Percentiles rank a stretch among this genome's conserved stretches.
Conservation (phyloP, 1,140 invertebrate genomes). For the Physella acuta region DNA sequence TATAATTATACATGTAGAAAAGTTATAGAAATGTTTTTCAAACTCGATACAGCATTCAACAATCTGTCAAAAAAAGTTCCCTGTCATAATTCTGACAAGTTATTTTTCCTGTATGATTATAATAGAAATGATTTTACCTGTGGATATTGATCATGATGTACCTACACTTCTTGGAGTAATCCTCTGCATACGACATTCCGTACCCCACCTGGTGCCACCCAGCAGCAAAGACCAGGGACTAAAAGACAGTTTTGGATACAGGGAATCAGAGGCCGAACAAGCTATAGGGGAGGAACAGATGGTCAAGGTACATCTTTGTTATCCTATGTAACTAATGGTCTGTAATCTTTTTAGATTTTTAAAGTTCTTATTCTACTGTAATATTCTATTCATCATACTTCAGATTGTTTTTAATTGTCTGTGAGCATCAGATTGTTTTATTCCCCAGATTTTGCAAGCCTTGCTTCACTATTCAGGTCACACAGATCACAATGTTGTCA, state of each 20-base stretch:
- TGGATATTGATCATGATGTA: constrained; percentile 63
- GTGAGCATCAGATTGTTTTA: too few species aligned
- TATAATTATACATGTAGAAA: too few species aligned
- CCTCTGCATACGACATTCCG: constrained; percentile 67
- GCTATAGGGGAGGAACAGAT: constrained; percentile 50
- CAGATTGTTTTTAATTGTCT: too few species aligned
- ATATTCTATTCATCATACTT: too few species aligned
- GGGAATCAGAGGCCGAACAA: constrained; percentile 49
- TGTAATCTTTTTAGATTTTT: too few species aligned
- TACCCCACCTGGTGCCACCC: constrained; percentile 64
- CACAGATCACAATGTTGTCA: constrained; percentile 81
- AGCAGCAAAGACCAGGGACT: constrained; percentile 38
- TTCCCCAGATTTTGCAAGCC: constrained; percentile 76
- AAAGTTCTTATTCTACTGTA: too few species aligned
- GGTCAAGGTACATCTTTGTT: constrained; percentile 41
- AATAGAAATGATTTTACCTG: constrained; percentile 64
- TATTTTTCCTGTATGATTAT: too few species aligned
- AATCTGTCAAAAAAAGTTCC: too few species aligned
- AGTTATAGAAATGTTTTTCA: too few species aligned
- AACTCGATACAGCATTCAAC: too few species aligned
- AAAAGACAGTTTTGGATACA: constrained; percentile 59
- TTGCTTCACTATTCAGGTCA: constrained; percentile 73
- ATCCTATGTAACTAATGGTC: too few species aligned
- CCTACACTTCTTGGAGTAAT: constrained; percentile 68
- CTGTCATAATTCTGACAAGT: too few species aligned